Percentiles rank a stretch among this genome's conserved stretches.
Evolutionary conservation across 2,888 invertebrate species (phyloP).

Genomic region (Drosophila mettleri): DNA sequence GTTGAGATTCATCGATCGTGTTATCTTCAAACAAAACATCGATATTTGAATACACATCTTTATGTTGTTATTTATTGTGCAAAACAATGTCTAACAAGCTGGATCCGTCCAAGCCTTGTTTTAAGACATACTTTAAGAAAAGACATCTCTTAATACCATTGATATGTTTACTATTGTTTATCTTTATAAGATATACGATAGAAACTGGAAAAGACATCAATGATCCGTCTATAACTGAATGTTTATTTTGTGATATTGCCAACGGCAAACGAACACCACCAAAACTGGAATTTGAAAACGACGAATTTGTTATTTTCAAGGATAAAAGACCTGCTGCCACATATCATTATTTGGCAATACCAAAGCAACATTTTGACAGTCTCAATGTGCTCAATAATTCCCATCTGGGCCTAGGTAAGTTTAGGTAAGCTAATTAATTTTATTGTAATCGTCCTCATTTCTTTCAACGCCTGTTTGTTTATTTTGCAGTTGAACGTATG

Average conservation of each 20-base stretch:
- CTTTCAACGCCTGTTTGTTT: not conserved
- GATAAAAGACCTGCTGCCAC: constrained; percentile 93
- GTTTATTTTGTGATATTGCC: constrained; percentile 92
- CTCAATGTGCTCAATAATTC: constrained; percentile 88
- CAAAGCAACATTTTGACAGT: constrained; percentile 91
- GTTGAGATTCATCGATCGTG: not conserved
- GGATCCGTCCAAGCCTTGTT: not conserved
- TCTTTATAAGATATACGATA: constrained; percentile 29
- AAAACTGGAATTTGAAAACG: constrained; percentile 90
- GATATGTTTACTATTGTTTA: not conserved
- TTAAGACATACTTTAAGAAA: constrained; percentile 18
- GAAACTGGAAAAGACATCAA: not conserved
- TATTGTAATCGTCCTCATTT: not conserved
- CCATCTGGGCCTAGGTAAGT: constrained; percentile 90
- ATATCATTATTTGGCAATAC: constrained; percentile 92
- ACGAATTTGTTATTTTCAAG: constrained; percentile 91
- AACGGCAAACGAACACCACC: constrained; percentile 87
- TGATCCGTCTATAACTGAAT: constrained; percentile 80
- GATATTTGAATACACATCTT: constrained; percentile 12
- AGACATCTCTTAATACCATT: constrained; percentile 17
- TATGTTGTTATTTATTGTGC: constrained; percentile 18
- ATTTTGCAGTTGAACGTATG: constrained; percentile 88
- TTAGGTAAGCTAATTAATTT: not conserved
- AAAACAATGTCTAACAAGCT: constrained; percentile 20
- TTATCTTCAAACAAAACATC: not conserved